Evolutionary conservation across 2,113 vertebrate genomes (phyloP).

Genomic region (Elachura formosa): DNA sequence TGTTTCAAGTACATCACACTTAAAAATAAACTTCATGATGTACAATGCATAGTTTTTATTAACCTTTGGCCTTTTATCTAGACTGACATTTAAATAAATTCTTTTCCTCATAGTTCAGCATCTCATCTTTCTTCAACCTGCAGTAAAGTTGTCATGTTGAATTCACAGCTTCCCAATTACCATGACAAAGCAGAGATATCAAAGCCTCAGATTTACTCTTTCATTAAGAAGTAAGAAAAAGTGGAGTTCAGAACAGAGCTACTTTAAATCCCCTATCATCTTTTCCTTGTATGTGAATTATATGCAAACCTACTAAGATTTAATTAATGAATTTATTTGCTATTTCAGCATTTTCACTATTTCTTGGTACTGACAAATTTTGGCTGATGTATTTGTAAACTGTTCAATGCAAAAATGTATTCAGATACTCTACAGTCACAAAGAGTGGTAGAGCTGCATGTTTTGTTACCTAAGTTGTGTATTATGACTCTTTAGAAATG

Average conservation of each 20-base stretch:
- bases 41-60: neutral
- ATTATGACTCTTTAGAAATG: neutral
- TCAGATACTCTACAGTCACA: neutral
- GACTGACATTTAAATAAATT: neutral
- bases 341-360: neutral
- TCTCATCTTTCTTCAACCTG: neutral
- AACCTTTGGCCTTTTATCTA: slow-evolving; percentile 7
- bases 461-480: neutral
- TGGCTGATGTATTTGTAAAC: neutral
- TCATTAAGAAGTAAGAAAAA: neutral
- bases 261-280: neutral
- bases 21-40: neutral
- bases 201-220: neutral
- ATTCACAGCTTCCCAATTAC: slow-evolving; percentile 37
- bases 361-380: neutral
- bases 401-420: neutral
- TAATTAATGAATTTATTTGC: neutral
- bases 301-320: neutral
- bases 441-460: neutral
- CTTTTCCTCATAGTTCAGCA: neutral
- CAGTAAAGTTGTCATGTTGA: neutral
- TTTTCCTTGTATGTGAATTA: neutral
- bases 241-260: neutral
- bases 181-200: slow-evolving; percentile 48
- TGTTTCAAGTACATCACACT: neutral